Evolutionary conservation across 1,140 invertebrate genomes (phyloP), one percentile per base, ranked within the genome.

Genomic region (Scaptodrosophila lebanonensis): DNA sequence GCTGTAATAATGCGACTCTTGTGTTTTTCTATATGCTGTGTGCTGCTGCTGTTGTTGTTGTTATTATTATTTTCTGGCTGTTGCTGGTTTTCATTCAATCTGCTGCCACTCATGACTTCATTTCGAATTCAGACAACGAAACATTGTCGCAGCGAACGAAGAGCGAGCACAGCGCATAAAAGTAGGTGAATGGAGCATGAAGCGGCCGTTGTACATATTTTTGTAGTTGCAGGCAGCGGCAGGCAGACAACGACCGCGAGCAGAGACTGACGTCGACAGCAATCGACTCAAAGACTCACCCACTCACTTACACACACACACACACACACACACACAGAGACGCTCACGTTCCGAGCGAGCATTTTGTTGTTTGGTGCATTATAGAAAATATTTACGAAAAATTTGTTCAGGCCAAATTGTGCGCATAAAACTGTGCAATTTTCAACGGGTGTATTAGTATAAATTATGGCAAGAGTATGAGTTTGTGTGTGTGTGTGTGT

Each of bases 121-220:
- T 83, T 83, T 83, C 60, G 67, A 83, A 83, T 83, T 83, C 77
- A 83, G 77, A 76, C 83, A 83, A 83, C 77, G 76, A 83, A 83
- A n/a, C n/a, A n/a, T n/a, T 71, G 66, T 60, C 62, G 43, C 47
- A 62, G 63, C 62, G 62, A 82, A 70, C 50, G 35, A 66, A 82
- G 63, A 82, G 75, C 69, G 43, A 36, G 42, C 57, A n/a, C n/a
- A 77, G 59, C 62, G 72, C 79, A 58, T 82, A 82, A 84, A 83
- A 68, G 79, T 84, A 84, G 79, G 79, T 84, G 79, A 84, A 79
- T 84, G 79, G 79, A 84, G 79, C 79, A 83, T 75, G 68, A 76
- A 75, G 63, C 65, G 60, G 45, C 56, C 52, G 47, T 33, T 39
- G 49, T 35, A 36, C 38, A 38, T 32, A 44, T 38, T 12, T 17